These are phyloP conservation scores for Artibeus jamaicensis DNA, from an alignment of 2,797 vertebrate species.

Conservation along the genomic window DNA sequence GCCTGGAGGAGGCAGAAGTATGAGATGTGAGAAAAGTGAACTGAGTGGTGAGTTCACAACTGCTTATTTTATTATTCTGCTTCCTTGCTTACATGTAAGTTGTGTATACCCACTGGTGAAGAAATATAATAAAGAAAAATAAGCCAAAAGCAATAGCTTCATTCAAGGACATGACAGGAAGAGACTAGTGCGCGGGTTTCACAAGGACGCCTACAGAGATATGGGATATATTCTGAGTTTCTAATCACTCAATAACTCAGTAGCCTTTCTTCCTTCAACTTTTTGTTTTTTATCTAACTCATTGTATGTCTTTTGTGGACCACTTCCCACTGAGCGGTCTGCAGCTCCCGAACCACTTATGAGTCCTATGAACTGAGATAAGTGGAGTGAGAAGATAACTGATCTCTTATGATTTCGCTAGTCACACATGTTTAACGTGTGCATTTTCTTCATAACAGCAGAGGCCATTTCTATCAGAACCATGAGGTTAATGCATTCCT, in stretches of 20 bases:
- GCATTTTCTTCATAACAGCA: constrained; percentile 47
- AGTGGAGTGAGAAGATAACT: neutral
- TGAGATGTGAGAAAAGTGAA: neutral
- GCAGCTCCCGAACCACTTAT: constrained; percentile 33
- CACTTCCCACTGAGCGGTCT: constrained; percentile 4
- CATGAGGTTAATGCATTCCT: constrained; percentile 59
- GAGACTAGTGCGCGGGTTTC: neutral
- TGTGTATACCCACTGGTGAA: neutral
- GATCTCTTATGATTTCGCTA: neutral
- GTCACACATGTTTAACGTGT: constrained; percentile 26
- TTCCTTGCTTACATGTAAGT: neutral
- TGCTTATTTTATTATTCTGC: neutral
- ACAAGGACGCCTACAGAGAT: neutral
- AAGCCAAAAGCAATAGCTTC: neutral
- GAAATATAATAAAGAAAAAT: neutral
- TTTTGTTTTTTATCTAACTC: neutral
- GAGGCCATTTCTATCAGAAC: constrained; percentile 54
- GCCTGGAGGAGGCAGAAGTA: neutral
- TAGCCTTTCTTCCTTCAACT: neutral
- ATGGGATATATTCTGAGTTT: neutral
- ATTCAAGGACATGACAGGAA: neutral
- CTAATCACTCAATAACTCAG: neutral
- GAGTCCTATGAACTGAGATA: constrained; percentile 28
- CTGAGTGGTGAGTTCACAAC: neutral
- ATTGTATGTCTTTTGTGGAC: neutral